A percentile compares a stretch with the other conserved stretches of the same genome.
Evolutionary conservation across 2,113 vertebrate genomes (phyloP).

Genomic region (Cathartes aura): DNA sequence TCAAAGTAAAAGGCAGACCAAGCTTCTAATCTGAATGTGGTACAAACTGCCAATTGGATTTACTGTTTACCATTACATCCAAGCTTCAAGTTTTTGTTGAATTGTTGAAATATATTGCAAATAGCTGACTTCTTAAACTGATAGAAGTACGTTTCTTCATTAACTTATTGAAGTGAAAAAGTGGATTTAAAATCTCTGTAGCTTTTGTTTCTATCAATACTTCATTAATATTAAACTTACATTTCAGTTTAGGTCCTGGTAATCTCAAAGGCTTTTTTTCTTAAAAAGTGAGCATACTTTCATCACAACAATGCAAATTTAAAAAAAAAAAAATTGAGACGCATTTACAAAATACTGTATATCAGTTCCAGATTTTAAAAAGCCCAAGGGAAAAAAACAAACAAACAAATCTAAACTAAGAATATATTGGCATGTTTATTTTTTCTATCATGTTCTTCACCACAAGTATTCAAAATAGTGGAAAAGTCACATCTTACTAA

Average conservation of each 20-base stretch:
- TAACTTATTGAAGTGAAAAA: background rate
- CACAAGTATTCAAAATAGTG: background rate
- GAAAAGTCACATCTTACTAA: background rate
- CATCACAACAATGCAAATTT: background rate
- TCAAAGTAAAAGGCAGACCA: background rate
- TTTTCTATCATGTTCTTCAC: background rate
- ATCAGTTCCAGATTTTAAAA: background rate
- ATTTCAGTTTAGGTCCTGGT: background rate
- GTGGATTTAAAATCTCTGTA: background rate
- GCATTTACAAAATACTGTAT: background rate
- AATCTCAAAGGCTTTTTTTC: background rate
- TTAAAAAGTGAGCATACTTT: background rate
- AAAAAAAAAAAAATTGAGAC: background rate
- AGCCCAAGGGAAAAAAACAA: background rate
- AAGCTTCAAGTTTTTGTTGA: background rate
- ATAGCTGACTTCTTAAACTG: background rate
- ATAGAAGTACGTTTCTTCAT: background rate
- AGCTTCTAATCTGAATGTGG: background rate
- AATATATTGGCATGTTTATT: rapidly evolving
- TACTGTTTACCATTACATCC: background rate
- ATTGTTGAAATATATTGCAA: background rate
- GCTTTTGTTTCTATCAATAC: background rate
- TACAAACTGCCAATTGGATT: background rate
- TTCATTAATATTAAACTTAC: background rate
- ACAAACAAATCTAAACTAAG: background rate